Conservation (phyloP, 1,140 invertebrate species). For the Pachypeltis micranthus region DNA sequence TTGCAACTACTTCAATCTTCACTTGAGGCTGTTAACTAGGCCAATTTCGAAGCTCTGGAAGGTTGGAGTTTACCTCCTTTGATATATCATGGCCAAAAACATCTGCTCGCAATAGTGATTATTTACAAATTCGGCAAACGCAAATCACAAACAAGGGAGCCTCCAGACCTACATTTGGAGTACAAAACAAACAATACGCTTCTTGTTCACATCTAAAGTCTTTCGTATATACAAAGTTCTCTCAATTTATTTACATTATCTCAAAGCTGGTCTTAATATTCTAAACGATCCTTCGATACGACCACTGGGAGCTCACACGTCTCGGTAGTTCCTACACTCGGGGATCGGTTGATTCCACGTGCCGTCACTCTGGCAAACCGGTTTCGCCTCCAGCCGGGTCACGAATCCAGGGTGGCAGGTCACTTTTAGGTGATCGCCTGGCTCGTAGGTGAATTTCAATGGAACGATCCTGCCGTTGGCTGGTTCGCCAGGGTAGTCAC, state of each 20-base stretch:
- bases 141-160: no score
- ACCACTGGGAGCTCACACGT: constrained; percentile 22
- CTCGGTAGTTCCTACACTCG: constrained; percentile 29
- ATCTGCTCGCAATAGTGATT: no score
- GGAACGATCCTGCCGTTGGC: constrained; percentile 55
- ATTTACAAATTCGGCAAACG: no score
- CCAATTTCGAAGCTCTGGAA: no score
- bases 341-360: constrained; percentile 29
- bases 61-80: no score
- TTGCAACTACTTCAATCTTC: no score
- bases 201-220: background rate
- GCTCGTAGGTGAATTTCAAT: constrained; percentile 63
- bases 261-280: background rate
- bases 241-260: background rate
- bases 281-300: background rate
- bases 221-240: background rate
- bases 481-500: constrained; percentile 59
- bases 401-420: constrained; percentile 57
- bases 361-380: constrained; percentile 25
- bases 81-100: no score
- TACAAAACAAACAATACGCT: background rate
- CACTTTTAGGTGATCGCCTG: constrained; percentile 57
- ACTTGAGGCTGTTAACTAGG: no score
- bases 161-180: background rate
- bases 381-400: constrained; percentile 27